Evolutionary conservation across 2,113 vertebrate genomes (phyloP).

Genomic region (Tyrannus savana): DNA sequence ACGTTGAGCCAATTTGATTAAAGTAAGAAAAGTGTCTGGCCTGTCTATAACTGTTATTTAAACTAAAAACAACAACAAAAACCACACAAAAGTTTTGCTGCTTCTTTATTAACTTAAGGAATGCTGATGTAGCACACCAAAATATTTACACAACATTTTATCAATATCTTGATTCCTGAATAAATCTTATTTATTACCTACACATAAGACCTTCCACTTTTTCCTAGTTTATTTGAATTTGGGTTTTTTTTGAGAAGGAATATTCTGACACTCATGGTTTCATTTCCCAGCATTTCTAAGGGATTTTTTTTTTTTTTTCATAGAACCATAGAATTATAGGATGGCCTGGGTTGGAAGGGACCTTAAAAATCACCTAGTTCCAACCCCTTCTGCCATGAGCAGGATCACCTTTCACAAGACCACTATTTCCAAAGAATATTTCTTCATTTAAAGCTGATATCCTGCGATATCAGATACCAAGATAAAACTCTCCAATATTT

Average conservation of each 20-base stretch:
- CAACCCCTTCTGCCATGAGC: not conserved
- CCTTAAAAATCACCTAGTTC: not conserved
- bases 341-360: not conserved
- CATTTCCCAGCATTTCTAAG: not conserved
- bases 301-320: not conserved
- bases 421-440: not conserved
- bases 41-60: not conserved
- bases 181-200: not conserved
- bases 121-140: accelerated
- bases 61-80: not conserved
- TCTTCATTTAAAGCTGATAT: not conserved
- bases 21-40: not conserved
- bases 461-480: not conserved
- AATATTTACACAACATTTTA: not conserved
- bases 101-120: not conserved
- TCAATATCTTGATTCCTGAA: not conserved
- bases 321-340: not conserved
- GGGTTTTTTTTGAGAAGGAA: not conserved
- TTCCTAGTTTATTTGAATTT: not conserved
- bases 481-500: not conserved
- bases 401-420: not conserved
- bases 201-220: not conserved
- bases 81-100: not conserved
- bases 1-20: not conserved
- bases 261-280: not conserved